Percentiles rank a stretch among this genome's conserved stretches.
These are phyloP conservation scores for Aldabrachelys gigantea DNA, from an alignment of 2,113 vertebrate species.

Conservation along the genomic window DNA sequence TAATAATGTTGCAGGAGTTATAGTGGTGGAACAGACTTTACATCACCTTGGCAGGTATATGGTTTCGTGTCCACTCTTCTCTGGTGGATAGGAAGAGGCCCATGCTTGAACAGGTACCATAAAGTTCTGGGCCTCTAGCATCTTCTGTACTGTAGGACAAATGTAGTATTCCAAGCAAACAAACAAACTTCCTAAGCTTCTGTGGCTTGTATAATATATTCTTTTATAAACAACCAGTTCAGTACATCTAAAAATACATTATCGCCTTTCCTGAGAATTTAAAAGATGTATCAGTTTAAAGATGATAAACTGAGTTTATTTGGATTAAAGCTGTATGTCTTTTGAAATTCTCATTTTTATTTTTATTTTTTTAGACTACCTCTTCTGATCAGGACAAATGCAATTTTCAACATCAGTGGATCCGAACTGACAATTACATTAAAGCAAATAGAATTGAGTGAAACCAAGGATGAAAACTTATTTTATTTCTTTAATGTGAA, in stretches of 20 bases:
- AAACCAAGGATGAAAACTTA: constrained; percentile 38
- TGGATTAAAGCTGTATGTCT: constrained; percentile 31
- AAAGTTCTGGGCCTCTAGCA: background rate
- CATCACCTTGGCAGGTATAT: too few relatives aligned
- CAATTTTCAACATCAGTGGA: constrained; percentile 71
- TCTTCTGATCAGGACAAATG: constrained; percentile 59
- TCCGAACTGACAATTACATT: constrained; percentile 69
- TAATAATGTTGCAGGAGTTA: background rate
- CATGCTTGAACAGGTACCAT: background rate
- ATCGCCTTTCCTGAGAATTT: background rate
- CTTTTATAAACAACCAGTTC: background rate
- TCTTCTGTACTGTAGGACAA: background rate
- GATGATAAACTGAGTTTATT: constrained; percentile 28
- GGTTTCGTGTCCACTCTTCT: background rate
- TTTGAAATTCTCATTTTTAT: constrained; percentile 33
- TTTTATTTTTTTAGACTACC: background rate
- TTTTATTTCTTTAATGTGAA: constrained; percentile 29
- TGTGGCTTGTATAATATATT: background rate
- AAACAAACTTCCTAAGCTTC: background rate
- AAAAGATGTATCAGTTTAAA: constrained; percentile 4
- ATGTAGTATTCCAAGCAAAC: background rate
- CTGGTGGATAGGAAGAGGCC: background rate
- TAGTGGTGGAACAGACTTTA: background rate
- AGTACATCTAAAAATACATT: constrained; percentile 4
- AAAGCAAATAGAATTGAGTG: constrained; percentile 60